Evolutionary conservation across 2,113 vertebrate species (phyloP), one percentile per base, ranked within the genome.

Genomic region (Lates calcarifer): DNA sequence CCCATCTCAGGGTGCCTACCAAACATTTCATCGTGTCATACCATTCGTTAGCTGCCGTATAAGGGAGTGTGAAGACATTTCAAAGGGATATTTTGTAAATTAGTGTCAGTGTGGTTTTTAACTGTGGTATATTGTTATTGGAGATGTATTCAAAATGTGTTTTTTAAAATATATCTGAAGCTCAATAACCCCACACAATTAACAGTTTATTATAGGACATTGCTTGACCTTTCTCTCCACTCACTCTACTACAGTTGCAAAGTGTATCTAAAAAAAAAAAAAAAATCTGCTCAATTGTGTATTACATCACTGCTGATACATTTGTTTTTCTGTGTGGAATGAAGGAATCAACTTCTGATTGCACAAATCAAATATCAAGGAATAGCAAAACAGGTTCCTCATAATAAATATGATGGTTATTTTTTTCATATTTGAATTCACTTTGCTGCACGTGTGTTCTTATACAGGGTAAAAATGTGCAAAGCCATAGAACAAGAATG

Each of bases 1-100:
- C 67, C 82, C 90, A 91, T 91, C 92, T 93, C 92, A 93, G 92
- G 92, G 92, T 91, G 88, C 89, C 87, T 87, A 81, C 75, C 24
- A 12, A 87, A 84, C 88, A 84, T 83, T 73, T 74, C 72, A 49
- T 73, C 37, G 74, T 84, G 65, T 73, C 10, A 64, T 63, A 72
- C 31, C 39, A 65, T 74, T 74, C 57, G 49, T 67, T 35, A 39
- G 72, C 77, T 91, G 85, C 79, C 29, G 58, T n/a, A 37, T 31
- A 55, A 67, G 67, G 84, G 84, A 87, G 87, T 20, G 51, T 58
- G 83, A 87, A 91, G 87, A 93, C 82, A 57, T 74, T 82, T 85
- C 24, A 67, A 71, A 85, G 20, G 35, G 39, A 70, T 74, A 57
- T 93, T 91, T 91, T 89, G 84, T 92, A 87, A 82, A 91, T 86